Evolutionary conservation across 2,113 vertebrate species (phyloP).

Genomic region (Pungitius pungitius): DNA sequence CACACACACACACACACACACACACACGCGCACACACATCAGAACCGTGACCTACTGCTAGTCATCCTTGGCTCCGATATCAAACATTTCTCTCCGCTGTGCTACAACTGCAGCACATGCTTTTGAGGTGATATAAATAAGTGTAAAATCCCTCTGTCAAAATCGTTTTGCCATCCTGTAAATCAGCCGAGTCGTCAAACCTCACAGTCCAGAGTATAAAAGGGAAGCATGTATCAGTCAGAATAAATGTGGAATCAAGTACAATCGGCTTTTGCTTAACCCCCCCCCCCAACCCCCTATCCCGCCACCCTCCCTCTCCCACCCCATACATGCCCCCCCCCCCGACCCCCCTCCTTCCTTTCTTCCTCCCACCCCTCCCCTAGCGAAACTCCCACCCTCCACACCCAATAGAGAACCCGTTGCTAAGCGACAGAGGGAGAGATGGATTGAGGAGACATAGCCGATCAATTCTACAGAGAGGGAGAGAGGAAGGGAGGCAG

Average conservation of each 20-base stretch:
- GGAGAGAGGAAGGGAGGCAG: conserved; percentile 40
- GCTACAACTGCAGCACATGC: conserved; percentile 40
- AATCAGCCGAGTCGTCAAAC: conserved; percentile 39
- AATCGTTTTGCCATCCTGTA: conserved; percentile 44
- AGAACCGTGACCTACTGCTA: conserved; percentile 58
- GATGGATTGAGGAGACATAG: conserved; percentile 86
- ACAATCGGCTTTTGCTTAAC: conserved; percentile 68
- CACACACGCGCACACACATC: conserved; percentile 50
- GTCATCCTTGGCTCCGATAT: conserved; percentile 68
- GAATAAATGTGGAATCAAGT: conserved; percentile 69
- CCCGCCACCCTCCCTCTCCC: conserved; percentile 25
- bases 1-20: conserved; percentile 48
- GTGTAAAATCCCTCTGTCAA: conserved; percentile 38
- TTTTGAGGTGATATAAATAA: conserved; percentile 32
- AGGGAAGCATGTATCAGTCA: conserved; percentile 61
- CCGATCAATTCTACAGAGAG: conserved; percentile 85
- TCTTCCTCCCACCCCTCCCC: conserved; percentile 56
- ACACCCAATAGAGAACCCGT: conserved; percentile 83
- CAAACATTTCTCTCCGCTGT: conserved; percentile 50
- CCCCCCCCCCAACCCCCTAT: conserved; percentile 1
- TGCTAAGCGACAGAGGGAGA: conserved; percentile 86
- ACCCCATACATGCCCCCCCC: conserved; percentile 38
- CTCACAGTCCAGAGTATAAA: conserved; percentile 43
- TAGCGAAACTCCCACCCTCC: conserved; percentile 78
- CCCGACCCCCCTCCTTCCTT: conserved; percentile 33